A percentile compares a stretch with the other conserved stretches of the same genome.
These are phyloP conservation scores for Oscheius myriophilus DNA, from an alignment of 2,888 invertebrate genomes.

Conservation along the genomic window DNA sequence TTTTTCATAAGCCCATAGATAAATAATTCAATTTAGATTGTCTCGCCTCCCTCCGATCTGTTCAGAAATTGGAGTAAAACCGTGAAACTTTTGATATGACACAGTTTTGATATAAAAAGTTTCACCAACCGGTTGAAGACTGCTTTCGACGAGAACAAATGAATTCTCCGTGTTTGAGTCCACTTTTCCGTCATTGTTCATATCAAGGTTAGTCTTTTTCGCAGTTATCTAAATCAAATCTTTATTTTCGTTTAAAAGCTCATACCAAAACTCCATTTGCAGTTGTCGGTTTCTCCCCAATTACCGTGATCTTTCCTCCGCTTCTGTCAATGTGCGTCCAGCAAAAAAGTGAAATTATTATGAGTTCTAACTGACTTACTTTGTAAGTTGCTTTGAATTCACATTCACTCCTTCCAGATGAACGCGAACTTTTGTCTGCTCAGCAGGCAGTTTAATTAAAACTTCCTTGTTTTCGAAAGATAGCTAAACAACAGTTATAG, in stretches of 20 bases:
- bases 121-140: slow-evolving; percentile 34
- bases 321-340: slow-evolving; percentile 33
- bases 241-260: too few relatives aligned
- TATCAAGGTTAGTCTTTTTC: slow-evolving; percentile 5
- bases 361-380: background rate
- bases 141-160: slow-evolving; percentile 30
- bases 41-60: too few relatives aligned
- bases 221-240: background rate
- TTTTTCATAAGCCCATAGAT: too few relatives aligned
- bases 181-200: slow-evolving; percentile 35
- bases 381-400: slow-evolving; percentile 23
- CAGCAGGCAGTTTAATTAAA: slow-evolving; percentile 18
- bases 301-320: slow-evolving; percentile 34
- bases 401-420: slow-evolving; percentile 26
- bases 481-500: slow-evolving; percentile 6
- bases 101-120: too few relatives aligned
- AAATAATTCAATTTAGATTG: too few relatives aligned
- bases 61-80: too few relatives aligned
- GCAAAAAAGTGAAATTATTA: too few relatives aligned
- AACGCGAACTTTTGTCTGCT: slow-evolving; percentile 24
- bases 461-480: slow-evolving; percentile 19
- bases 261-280: too few relatives aligned
- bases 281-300: slow-evolving; percentile 19
- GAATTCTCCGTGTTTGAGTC: slow-evolving; percentile 34
- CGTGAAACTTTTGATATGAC: too few relatives aligned